Base-by-base conservation (phyloP, 2,113 vertebrate genomes). In the Tetrao urogallus region DNA sequence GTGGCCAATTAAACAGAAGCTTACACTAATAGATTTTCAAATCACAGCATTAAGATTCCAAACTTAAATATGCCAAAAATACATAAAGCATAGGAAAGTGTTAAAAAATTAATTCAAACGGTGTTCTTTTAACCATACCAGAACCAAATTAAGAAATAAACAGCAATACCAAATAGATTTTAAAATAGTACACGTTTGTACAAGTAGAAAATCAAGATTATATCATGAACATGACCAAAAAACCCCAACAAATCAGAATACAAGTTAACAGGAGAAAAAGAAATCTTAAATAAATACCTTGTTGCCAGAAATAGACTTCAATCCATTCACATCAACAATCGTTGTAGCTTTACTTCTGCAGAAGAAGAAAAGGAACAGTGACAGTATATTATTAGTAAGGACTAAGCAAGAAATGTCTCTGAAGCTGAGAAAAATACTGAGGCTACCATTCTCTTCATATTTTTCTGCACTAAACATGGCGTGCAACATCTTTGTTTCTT, bases 251-350 rank as follows among this genome's bases (percentile, higher is more conserved):
- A 0, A 86, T 42, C 45, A 12, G 1, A 60, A 6, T n/a, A 56
- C 6, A 74, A 48, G 15, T 82, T 80, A 34, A 10, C 42, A 52
- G 9, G 10, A 72, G 81, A 10, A 65, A 91, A 90, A 57, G 48
- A 79, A 64, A 65, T 17, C 48, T 61, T 45, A 85, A 13, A 86
- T 64, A 96, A 95, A 95, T 98, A 98, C 98, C 98, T 98, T 97
- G 79, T 95, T 94, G 81, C 94, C 92, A 92, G 97, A 93, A 70
- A 91, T 92, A 90, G 96, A 78, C 77, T 98, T 98, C 88, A 97
- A 94, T 93, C 97, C 98, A 95, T 98, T 98, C 65, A 96, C 73
- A 94, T 97, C 97, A 90, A 86, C 85, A 89, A 93, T 69, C 89
- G 93, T 60, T 69, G 94, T 43, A 52, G 72, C 57, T 96, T 97